Base-by-base conservation (phyloP, 92 coral and sea anemone species). In the Chrysogorgia sp. region DNA sequence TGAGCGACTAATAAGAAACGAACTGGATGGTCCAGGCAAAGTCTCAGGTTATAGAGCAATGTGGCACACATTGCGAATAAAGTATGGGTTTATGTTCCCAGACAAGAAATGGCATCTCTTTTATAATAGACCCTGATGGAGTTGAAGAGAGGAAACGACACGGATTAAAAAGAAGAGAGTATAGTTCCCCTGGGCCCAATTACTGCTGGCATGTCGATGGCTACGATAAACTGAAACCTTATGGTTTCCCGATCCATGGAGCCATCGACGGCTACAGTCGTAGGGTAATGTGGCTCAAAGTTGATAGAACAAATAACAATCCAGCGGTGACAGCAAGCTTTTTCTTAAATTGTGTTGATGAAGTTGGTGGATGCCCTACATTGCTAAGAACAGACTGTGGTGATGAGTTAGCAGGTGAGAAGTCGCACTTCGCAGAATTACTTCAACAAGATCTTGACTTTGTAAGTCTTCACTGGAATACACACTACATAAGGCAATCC, bases 21-120 rank as follows among this genome's bases (percentile, higher is more conserved):
- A 74, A 41, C 23, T 74, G 21, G 77, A 70, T 70, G 77, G 77
- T 70, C 30, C 77, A 45, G 56, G 77, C 10, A 34, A 84, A 57
- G 34, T 76, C 63, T 83, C 67, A 5, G 84, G 84, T 49, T 84
- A 84, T 62, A 48, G 88, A 49, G 88, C 80, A 67, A 67, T 84
- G 78, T 84, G 88, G 84, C 74, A 78, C 55, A 67, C 79, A n/a
- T 24, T 74, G 23, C 72, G 80, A 33, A 29, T 74, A 23, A 74
- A 34, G 26, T 34, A 83, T 76, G 75, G 75, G 40, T 77, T 79
- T 71, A 47, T 67, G 35, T 74, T 74, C 80, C 69, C 10, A 12
- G 69, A 35, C 40, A 31, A 52, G 47, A 53, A 47, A 76, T 74
- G 40, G 71, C 69, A 29, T 59, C 15, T 24, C 80, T 74, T 2